phyloP scores from a whole-genome alignment of 2,113 vertebrate genomes.

The Polyodon spathula region DNA sequence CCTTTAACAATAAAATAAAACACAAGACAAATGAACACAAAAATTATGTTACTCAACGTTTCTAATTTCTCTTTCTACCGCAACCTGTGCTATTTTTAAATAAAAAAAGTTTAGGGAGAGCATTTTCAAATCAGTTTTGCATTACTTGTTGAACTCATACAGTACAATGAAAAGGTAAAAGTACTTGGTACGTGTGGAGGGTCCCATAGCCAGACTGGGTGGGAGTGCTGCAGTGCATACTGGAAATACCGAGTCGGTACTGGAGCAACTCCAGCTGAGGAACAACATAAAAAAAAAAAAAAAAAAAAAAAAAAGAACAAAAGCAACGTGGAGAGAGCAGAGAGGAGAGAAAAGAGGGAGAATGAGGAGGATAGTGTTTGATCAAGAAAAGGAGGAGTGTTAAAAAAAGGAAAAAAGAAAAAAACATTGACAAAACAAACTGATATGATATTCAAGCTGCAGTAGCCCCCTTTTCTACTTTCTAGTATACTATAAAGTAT shows the following conservation, averaged over 20 bases:
- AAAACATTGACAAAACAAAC: slow-evolving; percentile 36
- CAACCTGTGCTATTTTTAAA: too few relatives aligned
- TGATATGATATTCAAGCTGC: slow-evolving; percentile 23
- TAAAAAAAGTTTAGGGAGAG: too few relatives aligned
- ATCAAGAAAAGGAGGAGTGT: slow-evolving; percentile 19
- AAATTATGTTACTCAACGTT: too few relatives aligned
- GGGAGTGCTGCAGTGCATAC: slow-evolving; percentile 77
- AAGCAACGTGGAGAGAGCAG: slow-evolving; percentile 10
- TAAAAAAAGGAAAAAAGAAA: slow-evolving; percentile 29
- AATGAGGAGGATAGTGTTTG: background rate
- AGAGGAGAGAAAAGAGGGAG: slow-evolving; percentile 30
- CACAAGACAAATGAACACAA: background rate
- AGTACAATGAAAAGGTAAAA: slow-evolving; percentile 66
- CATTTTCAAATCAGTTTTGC: slow-evolving; percentile 14
- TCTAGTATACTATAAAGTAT: background rate
- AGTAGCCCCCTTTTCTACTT: slow-evolving; percentile 17
- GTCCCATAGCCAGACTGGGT: slow-evolving; percentile 83
- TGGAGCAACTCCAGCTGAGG: slow-evolving; percentile 96
- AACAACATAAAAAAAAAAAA: slow-evolving; percentile 54
- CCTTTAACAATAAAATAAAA: background rate
- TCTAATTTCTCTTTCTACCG: too few relatives aligned
- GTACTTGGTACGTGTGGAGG: slow-evolving; percentile 98
- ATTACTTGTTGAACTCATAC: slow-evolving; percentile 49
- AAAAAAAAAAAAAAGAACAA: slow-evolving; percentile 34
- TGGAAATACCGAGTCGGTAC: slow-evolving; percentile 94